These are phyloP conservation scores for Columba janthina DNA, from an alignment of 2,113 vertebrate species.

Conservation along the genomic window DNA sequence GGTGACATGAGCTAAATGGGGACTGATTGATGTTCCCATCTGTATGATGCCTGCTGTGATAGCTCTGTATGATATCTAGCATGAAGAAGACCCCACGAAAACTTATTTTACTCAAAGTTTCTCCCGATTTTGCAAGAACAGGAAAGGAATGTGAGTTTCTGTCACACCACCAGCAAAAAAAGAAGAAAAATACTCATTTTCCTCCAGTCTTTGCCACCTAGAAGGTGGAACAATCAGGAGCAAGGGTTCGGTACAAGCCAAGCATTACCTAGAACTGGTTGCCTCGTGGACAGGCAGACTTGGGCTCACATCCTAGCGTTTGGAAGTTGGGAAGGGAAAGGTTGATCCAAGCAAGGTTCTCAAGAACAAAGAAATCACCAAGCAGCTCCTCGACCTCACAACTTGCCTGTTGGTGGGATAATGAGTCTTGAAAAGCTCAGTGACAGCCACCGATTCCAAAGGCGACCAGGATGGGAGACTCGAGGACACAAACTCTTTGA, in stretches of 20 bases:
- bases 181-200: fast-evolving
- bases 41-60: fast-evolving
- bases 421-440: background rate
- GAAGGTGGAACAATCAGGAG: background rate
- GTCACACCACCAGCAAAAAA: background rate
- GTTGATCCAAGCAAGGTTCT: background rate
- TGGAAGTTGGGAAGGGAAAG: background rate
- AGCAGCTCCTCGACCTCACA: background rate
- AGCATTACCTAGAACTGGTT: background rate
- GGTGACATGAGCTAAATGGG: background rate
- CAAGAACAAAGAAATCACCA: background rate
- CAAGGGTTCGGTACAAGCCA: background rate
- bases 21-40: too few relatives aligned
- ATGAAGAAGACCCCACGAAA: background rate
- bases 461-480: background rate
- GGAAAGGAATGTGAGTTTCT: background rate
- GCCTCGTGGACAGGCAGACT: fast-evolving
- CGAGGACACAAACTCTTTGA: background rate
- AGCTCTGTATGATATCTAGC: background rate
- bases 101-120: background rate
- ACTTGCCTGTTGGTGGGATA: background rate
- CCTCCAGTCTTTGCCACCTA: background rate
- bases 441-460: background rate
- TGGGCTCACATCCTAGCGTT: background rate
- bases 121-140: background rate